Evolutionary conservation across 2,113 vertebrate genomes (phyloP), one percentile per base, ranked within the genome.

Genomic region (Pandion haliaetus): DNA sequence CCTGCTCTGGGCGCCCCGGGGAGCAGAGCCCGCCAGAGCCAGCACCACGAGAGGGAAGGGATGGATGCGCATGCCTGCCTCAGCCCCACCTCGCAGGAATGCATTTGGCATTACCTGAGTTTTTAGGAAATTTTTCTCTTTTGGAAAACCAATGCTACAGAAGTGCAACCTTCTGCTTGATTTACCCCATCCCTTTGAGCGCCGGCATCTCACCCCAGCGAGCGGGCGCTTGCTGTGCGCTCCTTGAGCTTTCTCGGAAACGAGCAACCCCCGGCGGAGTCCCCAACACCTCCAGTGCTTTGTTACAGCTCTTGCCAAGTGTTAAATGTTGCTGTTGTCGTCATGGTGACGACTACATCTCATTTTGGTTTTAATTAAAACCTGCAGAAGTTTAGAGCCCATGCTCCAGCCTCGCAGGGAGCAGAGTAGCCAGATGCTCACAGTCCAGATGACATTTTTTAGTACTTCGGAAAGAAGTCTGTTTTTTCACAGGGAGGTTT

Each of bases 311-410:
- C 86, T 54, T 84, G 86, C 96, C 92, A 96, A 96, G 80, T 83
- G 74, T 72, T 50, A 87, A 71, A 65, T 71, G 52, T 93, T 93
- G 88, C 82, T 92, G 57, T 16, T 85, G 89, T 96, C 6, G 69
- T 89, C 69, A 15, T 31, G 76, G 94, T 45, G 90, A 95, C 2
- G 4, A 55, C 79, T 58, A 18, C 29, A 79, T 57, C 65, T 97
- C 80, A 38, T 83, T 91, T 94, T 31, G 61, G 13, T 79, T 79
- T 95, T 96, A 95, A 97, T 97, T 90, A 95, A 95, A 92, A 28
- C 8, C 31, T 26, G 47, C 2, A 8, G 52, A 42, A 57, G 65
- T 83, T 74, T 59, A 87, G 65, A 88, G 80, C 28, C 58, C 1
- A 0, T 28, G 69, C 77, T 82, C 15, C 4, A 47, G 65, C 65